A percentile compares a stretch with the other conserved stretches of the same genome.
These are phyloP conservation scores for Mycteria americana DNA, from an alignment of 2,797 vertebrate genomes.

Conservation along the genomic window DNA sequence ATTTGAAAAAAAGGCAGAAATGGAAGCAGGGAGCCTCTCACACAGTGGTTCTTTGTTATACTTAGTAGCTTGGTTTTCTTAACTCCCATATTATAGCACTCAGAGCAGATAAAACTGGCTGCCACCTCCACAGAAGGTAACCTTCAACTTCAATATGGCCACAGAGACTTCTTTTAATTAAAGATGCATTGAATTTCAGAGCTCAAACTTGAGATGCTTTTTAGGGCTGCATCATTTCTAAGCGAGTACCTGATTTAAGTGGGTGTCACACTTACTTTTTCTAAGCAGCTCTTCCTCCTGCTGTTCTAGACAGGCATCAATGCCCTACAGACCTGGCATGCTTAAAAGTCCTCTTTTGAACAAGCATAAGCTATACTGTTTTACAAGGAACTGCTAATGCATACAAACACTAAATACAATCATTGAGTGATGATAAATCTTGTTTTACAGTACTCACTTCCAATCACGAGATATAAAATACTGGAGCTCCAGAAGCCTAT, in stretches of 20 bases:
- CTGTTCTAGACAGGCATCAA: neutral
- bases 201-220: neutral
- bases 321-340: neutral
- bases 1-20: neutral
- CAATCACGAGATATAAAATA: conserved; percentile 98
- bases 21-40: neutral
- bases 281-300: neutral
- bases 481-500: conserved; percentile 91
- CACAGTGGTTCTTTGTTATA: neutral
- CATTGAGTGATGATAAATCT: neutral
- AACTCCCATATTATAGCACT: neutral
- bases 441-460: conserved; percentile 84
- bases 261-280: neutral
- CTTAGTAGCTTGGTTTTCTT: neutral
- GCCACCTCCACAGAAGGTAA: neutral
- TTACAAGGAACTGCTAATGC: neutral
- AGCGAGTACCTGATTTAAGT: neutral
- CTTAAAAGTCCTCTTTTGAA: neutral
- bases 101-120: conserved; percentile 7
- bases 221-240: neutral
- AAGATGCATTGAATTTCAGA: neutral
- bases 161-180: neutral
- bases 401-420: neutral
- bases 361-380: neutral
- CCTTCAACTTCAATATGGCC: neutral